phyloP scores from a whole-genome alignment of 2,113 vertebrate species.

The Phycodurus eques region DNA sequence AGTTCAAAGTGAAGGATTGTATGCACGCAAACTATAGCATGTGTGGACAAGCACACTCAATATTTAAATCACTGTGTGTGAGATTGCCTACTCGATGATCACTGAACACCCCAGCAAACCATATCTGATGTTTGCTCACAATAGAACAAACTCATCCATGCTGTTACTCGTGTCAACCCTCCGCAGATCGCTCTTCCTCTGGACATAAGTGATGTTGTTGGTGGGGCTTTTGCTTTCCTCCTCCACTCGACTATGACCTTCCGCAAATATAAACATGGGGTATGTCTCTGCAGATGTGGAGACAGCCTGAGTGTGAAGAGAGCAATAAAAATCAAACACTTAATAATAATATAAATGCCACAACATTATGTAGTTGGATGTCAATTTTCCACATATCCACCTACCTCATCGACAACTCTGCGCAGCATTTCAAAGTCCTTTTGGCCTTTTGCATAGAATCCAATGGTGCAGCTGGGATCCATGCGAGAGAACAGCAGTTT shows the following conservation, averaged over 20 bases:
- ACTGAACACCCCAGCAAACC: background rate
- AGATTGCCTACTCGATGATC: no score
- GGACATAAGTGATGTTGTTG: conserved; percentile 50
- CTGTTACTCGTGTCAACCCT: conserved; percentile 60
- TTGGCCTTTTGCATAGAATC: conserved; percentile 79
- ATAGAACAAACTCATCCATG: conserved; percentile 84
- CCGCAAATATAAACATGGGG: conserved; percentile 84
- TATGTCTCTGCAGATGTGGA: conserved; percentile 76
- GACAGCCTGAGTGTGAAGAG: conserved; percentile 69
- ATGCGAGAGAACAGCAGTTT: conserved; percentile 84
- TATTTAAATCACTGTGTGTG: no score
- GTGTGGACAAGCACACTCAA: no score
- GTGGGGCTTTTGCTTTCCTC: conserved; percentile 38
- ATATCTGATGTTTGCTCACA: conserved; percentile 56
- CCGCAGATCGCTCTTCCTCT: conserved; percentile 43
- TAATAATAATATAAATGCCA: background rate
- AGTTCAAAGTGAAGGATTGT: no score
- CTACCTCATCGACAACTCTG: conserved; percentile 70
- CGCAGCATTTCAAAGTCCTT: conserved; percentile 79
- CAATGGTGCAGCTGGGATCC: conserved; percentile 91
- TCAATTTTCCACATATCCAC: background rate
- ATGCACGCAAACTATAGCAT: no score
- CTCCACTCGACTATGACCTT: conserved; percentile 71
- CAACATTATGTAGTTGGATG: background rate
- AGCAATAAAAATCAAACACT: background rate